Conservation (phyloP, 2,888 invertebrate genomes). For the Eupithecia vulgata region DNA sequence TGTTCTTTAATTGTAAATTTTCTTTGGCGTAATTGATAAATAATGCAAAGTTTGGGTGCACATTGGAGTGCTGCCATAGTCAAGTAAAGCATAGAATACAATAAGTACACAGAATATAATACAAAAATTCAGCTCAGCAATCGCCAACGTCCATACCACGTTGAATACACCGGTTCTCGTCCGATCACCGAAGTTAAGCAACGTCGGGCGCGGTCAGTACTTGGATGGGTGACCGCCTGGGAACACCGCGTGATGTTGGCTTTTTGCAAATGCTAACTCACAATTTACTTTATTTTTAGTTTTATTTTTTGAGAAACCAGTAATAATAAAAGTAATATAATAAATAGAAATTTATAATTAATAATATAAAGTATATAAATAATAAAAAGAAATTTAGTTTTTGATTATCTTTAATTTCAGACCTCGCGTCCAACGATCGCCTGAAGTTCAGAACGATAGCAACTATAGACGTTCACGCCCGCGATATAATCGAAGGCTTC, state of each 20-base stretch:
- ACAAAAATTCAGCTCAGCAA: background rate
- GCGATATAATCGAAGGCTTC: conserved; percentile 94
- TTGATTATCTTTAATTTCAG: conserved; percentile 56
- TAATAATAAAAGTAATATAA: too few relatives aligned
- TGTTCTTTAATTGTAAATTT: too few relatives aligned
- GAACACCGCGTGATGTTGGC: conserved; percentile 64
- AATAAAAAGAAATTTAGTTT: too few relatives aligned
- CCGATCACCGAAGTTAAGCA: conserved; percentile 76
- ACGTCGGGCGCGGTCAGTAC: conserved; percentile 77
- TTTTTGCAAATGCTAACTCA: conserved; percentile 47
- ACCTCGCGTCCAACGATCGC: conserved; percentile 91
- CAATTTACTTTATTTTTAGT: too few relatives aligned
- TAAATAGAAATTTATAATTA: too few relatives aligned
- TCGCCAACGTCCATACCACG: conserved; percentile 39
- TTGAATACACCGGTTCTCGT: conserved; percentile 40
- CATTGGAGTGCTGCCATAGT: conserved; percentile 54
- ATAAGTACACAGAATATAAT: too few relatives aligned
- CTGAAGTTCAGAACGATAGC: conserved; percentile 94
- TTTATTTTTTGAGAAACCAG: too few relatives aligned
- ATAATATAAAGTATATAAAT: too few relatives aligned
- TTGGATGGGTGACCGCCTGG: conserved; percentile 68
- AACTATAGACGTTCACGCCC: conserved; percentile 95
- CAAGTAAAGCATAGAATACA: too few relatives aligned
- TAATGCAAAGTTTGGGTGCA: too few relatives aligned
- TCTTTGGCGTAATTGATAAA: too few relatives aligned